Evolutionary conservation across 2,797 vertebrate genomes (phyloP).

Genomic region (Hippopotamyrus pictus): DNA sequence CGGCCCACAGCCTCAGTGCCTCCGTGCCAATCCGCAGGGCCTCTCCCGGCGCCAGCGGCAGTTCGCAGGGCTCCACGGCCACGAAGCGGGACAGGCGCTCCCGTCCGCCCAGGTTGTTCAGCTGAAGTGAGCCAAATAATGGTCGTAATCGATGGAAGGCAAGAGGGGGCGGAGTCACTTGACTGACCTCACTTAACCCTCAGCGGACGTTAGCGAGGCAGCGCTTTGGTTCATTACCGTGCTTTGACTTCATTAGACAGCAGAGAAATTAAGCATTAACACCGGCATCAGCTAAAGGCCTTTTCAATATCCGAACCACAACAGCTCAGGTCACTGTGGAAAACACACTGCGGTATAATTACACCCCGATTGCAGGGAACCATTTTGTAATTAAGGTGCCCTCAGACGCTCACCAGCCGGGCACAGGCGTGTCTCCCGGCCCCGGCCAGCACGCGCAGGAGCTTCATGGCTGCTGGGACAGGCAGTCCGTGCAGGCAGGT

Average conservation of each 20-base stretch:
- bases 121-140: slow-evolving; percentile 51
- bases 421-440: slow-evolving; percentile 81
- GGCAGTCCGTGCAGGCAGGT: slow-evolving; percentile 72
- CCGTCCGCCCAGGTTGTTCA: slow-evolving; percentile 71
- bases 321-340: not conserved
- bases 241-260: not conserved
- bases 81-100: slow-evolving; percentile 74
- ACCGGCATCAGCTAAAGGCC: not conserved
- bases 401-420: slow-evolving; percentile 71
- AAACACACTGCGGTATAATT: not conserved
- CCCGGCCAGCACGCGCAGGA: slow-evolving; percentile 79
- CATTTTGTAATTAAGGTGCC: not conserved
- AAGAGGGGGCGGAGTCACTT: not conserved
- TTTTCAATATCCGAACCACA: not conserved
- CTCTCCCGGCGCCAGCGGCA: slow-evolving; percentile 71
- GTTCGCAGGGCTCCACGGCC: slow-evolving; percentile 71
- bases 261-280: not conserved
- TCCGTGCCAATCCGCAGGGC: slow-evolving; percentile 72
- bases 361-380: not conserved
- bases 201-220: not conserved
- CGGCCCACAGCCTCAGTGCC: slow-evolving; percentile 80
- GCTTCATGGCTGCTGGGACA: slow-evolving; percentile 79
- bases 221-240: not conserved
- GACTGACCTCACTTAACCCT: not conserved
- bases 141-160: not conserved